Evolutionary conservation across 2,113 vertebrate genomes (phyloP).

Genomic region (Eupsittula cactorum): DNA sequence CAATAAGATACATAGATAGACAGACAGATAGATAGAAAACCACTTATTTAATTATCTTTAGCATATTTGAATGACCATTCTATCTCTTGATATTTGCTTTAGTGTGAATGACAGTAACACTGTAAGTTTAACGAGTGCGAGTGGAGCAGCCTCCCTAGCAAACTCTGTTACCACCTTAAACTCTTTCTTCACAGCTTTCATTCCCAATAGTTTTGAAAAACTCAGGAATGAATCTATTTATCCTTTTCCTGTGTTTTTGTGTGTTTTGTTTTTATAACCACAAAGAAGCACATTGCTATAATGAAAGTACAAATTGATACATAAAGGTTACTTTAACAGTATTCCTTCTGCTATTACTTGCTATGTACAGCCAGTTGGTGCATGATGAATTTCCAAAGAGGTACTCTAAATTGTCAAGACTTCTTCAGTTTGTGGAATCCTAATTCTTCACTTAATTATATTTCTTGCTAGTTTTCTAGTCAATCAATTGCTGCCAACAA

Average conservation of each 20-base stretch:
- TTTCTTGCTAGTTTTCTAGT: background rate
- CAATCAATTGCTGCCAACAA: background rate
- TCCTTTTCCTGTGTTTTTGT: background rate
- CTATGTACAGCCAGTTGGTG: background rate
- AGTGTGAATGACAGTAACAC: background rate
- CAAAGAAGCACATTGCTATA: background rate
- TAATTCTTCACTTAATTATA: background rate
- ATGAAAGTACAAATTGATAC: background rate
- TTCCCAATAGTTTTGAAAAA: background rate
- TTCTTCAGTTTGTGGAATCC: background rate
- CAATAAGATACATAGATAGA: background rate
- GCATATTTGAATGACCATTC: background rate
- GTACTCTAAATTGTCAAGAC: background rate
- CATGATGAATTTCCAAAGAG: background rate
- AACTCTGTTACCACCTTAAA: background rate
- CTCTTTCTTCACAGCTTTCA: background rate
- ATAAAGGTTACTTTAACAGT: slow-evolving; percentile 15
- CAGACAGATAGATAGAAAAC: background rate
- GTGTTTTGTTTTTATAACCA: background rate
- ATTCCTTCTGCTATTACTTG: background rate
- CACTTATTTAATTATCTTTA: background rate
- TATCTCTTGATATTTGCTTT: background rate
- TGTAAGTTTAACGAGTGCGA: background rate
- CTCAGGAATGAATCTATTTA: background rate
- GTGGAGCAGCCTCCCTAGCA: background rate